Percentiles rank a stretch among this genome's conserved stretches.
Evolutionary conservation across 2,113 vertebrate genomes (phyloP).

Genomic region (Cebus imitator): DNA sequence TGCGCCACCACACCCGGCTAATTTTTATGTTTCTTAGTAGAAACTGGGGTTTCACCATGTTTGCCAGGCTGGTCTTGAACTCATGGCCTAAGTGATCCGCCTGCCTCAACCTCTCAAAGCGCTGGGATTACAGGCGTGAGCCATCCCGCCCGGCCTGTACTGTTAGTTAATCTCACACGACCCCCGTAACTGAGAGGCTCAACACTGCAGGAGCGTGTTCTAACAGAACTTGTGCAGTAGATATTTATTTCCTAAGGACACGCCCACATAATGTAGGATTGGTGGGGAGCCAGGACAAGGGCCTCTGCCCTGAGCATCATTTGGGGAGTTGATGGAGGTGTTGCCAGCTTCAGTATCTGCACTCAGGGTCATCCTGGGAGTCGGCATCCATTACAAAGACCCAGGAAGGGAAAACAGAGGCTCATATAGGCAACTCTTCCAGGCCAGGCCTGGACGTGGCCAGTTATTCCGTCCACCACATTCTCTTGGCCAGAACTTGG

Average conservation of each 20-base stretch:
- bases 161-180: too few species aligned
- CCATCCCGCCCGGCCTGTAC: too few species aligned
- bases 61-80: too few species aligned
- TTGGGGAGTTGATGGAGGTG: neutral
- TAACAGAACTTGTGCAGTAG: neutral
- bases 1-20: too few species aligned
- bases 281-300: accelerated
- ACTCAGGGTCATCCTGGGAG: neutral
- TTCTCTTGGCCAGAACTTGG: neutral
- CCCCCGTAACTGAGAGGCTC: neutral
- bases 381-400: neutral
- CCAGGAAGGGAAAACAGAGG: neutral
- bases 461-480: accelerated
- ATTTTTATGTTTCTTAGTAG: too few species aligned
- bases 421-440: accelerated
- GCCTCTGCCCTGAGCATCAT: neutral
- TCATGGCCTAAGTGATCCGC: too few species aligned
- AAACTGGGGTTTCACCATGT: too few species aligned
- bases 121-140: too few species aligned
- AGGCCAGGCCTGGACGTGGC: neutral
- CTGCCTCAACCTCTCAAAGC: too few species aligned
- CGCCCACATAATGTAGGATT: accelerated
- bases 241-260: neutral
- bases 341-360: accelerated
- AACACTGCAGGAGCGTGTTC: neutral